Conservation (phyloP, 2,113 vertebrate genomes). For the Illadopsis cleaveri region DNA sequence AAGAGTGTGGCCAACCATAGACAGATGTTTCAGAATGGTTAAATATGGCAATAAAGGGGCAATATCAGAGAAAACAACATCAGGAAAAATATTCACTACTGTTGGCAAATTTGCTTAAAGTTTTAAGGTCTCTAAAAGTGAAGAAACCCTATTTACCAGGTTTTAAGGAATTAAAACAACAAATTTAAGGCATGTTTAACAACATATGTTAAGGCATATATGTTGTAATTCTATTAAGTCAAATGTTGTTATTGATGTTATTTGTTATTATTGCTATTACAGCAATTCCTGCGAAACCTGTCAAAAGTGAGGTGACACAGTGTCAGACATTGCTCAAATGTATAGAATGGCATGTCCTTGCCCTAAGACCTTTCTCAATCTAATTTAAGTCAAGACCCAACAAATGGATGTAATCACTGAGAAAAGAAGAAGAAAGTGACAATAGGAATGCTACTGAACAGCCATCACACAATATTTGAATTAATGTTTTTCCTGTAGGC, state of each 20-base stretch:
- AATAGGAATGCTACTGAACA: background rate
- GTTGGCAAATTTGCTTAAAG: background rate
- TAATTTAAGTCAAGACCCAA: background rate
- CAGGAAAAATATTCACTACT: background rate
- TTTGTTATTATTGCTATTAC: background rate
- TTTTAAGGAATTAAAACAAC: background rate
- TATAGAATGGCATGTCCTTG: slow-evolving; percentile 2
- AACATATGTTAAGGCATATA: background rate
- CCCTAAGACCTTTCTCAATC: background rate
- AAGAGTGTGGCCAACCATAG: background rate
- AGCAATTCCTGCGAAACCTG: background rate
- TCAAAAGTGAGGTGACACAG: background rate
- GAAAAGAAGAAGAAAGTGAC: background rate
- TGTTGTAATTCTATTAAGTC: background rate
- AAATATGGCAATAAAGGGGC: background rate
- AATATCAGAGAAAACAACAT: background rate
- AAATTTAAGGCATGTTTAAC: background rate
- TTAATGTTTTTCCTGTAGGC: background rate
- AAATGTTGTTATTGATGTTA: background rate
- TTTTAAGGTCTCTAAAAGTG: background rate
- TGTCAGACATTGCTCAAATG: background rate
- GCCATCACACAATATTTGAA: background rate
- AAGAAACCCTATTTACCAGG: background rate
- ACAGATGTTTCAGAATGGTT: background rate
- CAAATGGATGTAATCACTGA: background rate